phyloP scores from a whole-genome alignment of 2,797 vertebrate genomes.

The Antennarius maculatus region DNA sequence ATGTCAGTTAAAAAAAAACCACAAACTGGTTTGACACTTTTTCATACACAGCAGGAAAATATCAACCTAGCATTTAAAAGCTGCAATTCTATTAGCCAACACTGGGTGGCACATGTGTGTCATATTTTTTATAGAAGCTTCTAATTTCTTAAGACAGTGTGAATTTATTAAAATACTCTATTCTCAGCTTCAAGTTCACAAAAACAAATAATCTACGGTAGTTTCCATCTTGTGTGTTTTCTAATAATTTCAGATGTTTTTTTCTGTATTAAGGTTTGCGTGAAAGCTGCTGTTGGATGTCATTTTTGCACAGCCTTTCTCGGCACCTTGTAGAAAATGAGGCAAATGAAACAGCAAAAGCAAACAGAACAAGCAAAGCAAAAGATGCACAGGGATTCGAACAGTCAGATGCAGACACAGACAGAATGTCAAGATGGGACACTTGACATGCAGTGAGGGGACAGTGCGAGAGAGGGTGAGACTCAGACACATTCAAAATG shows the following conservation, averaged over 20 bases:
- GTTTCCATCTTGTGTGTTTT: not conserved
- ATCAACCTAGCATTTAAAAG: slow-evolving; percentile 24
- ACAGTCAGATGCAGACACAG: slow-evolving; percentile 37
- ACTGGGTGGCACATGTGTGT: slow-evolving; percentile 66
- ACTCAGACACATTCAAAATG: slow-evolving; percentile 53
- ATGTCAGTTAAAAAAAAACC: slow-evolving; percentile 10
- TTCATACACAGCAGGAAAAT: not conserved
- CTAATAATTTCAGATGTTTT: not conserved
- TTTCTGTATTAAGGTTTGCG: slow-evolving; percentile 16
- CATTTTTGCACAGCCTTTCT: slow-evolving; percentile 32
- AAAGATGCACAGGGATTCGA: slow-evolving; percentile 44
- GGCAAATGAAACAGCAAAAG: slow-evolving; percentile 38
- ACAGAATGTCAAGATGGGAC: slow-evolving; percentile 31
- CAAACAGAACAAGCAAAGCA: slow-evolving; percentile 36
- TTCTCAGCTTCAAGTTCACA: not conserved
- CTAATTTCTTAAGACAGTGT: slow-evolving; percentile 2
- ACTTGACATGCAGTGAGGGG: slow-evolving; percentile 32
- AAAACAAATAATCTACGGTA: not conserved
- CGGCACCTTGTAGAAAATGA: slow-evolving; percentile 53
- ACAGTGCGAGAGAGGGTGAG: slow-evolving; percentile 32
- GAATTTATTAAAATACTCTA: not conserved
- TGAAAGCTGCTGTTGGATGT: slow-evolving; percentile 34
- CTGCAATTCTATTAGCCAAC: slow-evolving; percentile 55
- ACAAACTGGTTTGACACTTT: not conserved
- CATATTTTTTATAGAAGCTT: slow-evolving; percentile 25